Conservation (phyloP, 2,888 invertebrate genomes). For the Eupithecia inturbata region DNA sequence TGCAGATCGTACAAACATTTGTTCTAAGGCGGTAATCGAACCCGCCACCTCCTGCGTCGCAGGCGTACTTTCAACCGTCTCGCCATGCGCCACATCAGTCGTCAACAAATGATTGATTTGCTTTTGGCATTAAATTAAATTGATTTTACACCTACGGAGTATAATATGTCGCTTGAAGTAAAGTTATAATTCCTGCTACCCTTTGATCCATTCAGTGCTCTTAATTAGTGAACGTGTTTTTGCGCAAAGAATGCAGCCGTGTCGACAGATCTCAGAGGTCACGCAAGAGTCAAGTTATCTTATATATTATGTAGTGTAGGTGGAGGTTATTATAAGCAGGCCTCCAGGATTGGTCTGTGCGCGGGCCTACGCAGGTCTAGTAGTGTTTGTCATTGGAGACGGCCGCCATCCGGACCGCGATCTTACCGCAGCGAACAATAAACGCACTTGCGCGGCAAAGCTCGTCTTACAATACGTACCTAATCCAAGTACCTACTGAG, state of each 20-base stretch:
- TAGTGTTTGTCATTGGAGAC: constrained; percentile 45
- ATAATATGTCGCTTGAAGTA: background rate
- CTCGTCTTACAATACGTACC: constrained; percentile 43
- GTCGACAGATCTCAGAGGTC: constrained; percentile 7
- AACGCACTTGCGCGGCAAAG: constrained; percentile 47
- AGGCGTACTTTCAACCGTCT: no score
- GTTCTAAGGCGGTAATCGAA: no score
- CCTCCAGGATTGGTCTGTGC: constrained; percentile 4
- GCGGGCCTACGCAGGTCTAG: background rate
- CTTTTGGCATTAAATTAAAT: no score
- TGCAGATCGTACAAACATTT: no score
- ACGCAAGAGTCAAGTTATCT: background rate
- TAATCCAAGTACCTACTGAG: background rate
- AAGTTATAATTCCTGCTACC: background rate
- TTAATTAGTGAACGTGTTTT: background rate
- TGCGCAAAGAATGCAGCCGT: constrained; percentile 6
- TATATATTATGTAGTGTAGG: background rate
- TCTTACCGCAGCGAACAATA: constrained; percentile 46
- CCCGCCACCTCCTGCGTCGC: no score
- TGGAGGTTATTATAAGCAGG: background rate
- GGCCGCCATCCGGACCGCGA: constrained; percentile 43
- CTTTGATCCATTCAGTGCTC: background rate
- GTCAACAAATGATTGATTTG: no score
- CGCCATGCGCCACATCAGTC: no score
- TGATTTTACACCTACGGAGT: background rate